Evolutionary conservation across 2,113 vertebrate genomes (phyloP), one percentile per base, ranked within the genome.

Genomic region (Tachysurus vachellii): DNA sequence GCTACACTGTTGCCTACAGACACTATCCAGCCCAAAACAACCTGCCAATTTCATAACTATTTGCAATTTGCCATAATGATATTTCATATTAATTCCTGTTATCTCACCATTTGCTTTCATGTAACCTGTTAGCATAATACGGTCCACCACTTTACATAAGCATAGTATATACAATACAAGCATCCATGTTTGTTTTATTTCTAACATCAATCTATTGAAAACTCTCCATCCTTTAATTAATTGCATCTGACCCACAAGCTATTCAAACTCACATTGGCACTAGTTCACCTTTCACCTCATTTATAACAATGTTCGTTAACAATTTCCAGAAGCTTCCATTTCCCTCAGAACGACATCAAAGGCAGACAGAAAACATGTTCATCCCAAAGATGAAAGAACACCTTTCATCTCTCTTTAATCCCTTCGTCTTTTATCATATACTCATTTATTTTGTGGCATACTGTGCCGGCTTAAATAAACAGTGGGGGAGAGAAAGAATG

Each of bases 391-490:
- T 88, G 87, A 88, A 85, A 87, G 87, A 77, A 70, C 59, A 87
- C 85, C 89, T 88, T 90, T 88, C 87, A 87, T 90, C 89, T 88
- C n/a, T 44, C 62, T 83, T 85, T 83, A 88, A 85, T 88, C 76
- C 83, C 54, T 42, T 77, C 68, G 44, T 80, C 81, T 88, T 88
- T 82, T 90, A 88, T 88, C 87, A 85, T 62, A 56, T 47, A 84
- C 83, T 85, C 77, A 47, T 87, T 87, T 85, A 90, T 87, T 90
- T 88, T 80, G 64, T 77, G 54, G 86, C 64, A 36, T 80, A 85
- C 70, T 61, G 61, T 71, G 82, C 62, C 70, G 82, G 82, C 84
- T 83, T 80, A 86, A 82, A 87, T 88, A 88, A 88, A 92, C 86
- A 89, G 79, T 85, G 61, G 68, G 47, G 70, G 44, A 62, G 62